Base-by-base conservation (phyloP, 2,888 invertebrate genomes). In the Reticulitermes lucifugus region DNA sequence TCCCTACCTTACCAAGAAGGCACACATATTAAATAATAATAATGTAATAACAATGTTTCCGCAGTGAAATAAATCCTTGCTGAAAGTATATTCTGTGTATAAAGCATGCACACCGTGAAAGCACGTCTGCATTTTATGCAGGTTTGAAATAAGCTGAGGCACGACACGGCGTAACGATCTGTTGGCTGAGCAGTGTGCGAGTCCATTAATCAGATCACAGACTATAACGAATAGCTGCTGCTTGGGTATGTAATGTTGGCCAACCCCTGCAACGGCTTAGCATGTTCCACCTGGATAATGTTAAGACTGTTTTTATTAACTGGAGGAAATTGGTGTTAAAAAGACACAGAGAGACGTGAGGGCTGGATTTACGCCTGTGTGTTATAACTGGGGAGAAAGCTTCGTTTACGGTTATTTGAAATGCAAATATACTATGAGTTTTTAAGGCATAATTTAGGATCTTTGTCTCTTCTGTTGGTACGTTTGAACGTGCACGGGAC, bases 321-420 rank as follows among this genome's bases (percentile, higher is more conserved):
- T 41, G 21, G 41, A 73, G 41, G 22, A 41, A 73, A 73, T 73
- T 73, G 73, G 41, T 73, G 35, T 73, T 73, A 73, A 41, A 41
- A 41, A 73, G 29, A 2, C 41, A 73, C 14, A 73, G 65, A 25
- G 60, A 60, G 25, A n/a, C 1, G 18, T 35, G 21, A 73, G 73
- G 41, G 73, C 41, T 35, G 41, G 73, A 73, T 73, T 73, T 73
- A 35, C 14, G 41, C 21, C 73, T 65, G 9, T 73, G 73, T 65
- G 25, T 25, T 7, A 25, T 25, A 65, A 41, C 41, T 10, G 29
- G 35, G 73, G 73, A 41, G 6, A 3, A 73, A 14, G 73, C 35
- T 73, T 73, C 73, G 73, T 77, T 77, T 77, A 77, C n/a, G 43
- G 77, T 77, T 77, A 77, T 77, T 46, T 77, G 77, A 77, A 46